These are phyloP conservation scores for Arion vulgaris DNA, from an alignment of 1,140 invertebrate species.

Conservation along the genomic window DNA sequence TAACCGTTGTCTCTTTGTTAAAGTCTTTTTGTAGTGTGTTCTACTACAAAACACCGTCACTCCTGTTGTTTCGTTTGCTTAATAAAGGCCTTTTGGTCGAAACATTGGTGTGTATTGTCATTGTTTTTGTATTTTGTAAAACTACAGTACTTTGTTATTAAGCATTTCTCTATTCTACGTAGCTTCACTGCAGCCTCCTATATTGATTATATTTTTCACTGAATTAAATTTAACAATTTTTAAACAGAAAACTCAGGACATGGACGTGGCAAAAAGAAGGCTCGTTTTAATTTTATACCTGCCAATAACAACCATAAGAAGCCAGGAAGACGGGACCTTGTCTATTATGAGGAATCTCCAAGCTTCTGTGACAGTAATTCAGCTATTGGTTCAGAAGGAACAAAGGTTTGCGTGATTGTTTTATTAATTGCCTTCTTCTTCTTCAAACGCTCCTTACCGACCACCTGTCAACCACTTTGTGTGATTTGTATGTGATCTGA, in stretches of 20 bases:
- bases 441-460: too few relatives aligned
- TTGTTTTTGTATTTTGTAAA: neutral
- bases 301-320: slow-evolving; percentile 63
- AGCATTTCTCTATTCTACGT: too few relatives aligned
- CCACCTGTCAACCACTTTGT: too few relatives aligned
- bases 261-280: slow-evolving; percentile 41
- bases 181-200: neutral
- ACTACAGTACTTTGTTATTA: too few relatives aligned
- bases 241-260: slow-evolving; percentile 57
- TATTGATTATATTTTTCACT: neutral
- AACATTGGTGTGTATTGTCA: neutral
- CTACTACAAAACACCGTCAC: too few relatives aligned
- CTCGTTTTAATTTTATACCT: slow-evolving; percentile 59
- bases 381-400: slow-evolving; percentile 88
- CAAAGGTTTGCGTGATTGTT: slow-evolving; percentile 64
- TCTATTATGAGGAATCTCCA: slow-evolving; percentile 92
- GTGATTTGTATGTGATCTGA: too few relatives aligned
- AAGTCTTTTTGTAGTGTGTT: too few relatives aligned
- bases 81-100: too few relatives aligned
- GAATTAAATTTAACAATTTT: slow-evolving; percentile 13
- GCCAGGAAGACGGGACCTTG: slow-evolving; percentile 79
- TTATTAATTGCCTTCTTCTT: too few relatives aligned
- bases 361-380: slow-evolving; percentile 85
- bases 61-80: too few relatives aligned
- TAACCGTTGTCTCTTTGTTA: too few relatives aligned